Conservation (phyloP, 2,888 invertebrate species). For the Sarcophaga variegata region DNA sequence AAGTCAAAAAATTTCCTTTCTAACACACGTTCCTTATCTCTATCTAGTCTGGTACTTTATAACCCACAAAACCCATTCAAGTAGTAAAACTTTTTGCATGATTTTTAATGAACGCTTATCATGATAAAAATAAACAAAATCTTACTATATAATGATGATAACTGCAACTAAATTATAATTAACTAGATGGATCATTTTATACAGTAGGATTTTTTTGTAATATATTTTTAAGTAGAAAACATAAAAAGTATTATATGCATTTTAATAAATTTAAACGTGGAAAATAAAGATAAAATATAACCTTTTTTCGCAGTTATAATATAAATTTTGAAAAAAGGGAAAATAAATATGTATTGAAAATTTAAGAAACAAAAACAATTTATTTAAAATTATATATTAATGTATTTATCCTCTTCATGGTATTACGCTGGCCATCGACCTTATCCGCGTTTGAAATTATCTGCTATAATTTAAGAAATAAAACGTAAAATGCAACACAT, state of each 20-base stretch:
- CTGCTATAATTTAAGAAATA: background rate
- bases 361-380: background rate
- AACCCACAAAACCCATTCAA: background rate
- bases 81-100: background rate
- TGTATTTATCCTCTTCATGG: background rate
- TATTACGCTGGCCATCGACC: background rate
- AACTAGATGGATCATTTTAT: too few relatives aligned
- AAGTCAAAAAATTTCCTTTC: background rate
- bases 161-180: too few relatives aligned
- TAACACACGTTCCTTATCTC: background rate
- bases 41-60: background rate
- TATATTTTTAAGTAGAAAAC: too few relatives aligned
- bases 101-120: background rate
- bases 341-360: too few relatives aligned
- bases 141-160: background rate
- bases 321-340: too few relatives aligned
- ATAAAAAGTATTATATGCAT: too few relatives aligned
- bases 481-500: background rate
- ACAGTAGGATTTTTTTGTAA: too few relatives aligned
- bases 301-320: too few relatives aligned
- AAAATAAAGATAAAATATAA: too few relatives aligned
- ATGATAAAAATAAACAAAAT: constrained; percentile 15
- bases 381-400: background rate
- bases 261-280: too few relatives aligned
- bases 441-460: background rate